Evolutionary conservation across 2,113 vertebrate genomes (phyloP), one percentile per base, ranked within the genome.

Genomic region (Oxyruncus cristatus): DNA sequence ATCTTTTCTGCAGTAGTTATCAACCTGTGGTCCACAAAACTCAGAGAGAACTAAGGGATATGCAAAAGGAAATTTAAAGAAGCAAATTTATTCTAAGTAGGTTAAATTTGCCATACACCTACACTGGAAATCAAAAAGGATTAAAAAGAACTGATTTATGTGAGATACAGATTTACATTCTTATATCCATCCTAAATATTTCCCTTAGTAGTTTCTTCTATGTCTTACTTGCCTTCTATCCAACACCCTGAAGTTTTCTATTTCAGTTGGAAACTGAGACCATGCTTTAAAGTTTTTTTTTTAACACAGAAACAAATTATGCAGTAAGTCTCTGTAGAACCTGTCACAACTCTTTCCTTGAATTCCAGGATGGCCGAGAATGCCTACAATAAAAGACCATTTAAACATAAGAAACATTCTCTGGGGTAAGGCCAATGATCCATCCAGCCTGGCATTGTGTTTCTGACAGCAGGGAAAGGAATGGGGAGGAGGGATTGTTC

Each of bases 31-130:
- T 66, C 56, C 88, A 41, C 33, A 71, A 70, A 85, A 75, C 39
- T 78, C 47, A 18, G 39, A 47, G 24, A 70, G 32, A 85, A 56
- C 18, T 62, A 59, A 71, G 28, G 21, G 26, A 41, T 49, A 61
- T 89, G 68, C 50, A 88, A 85, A 71, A 83, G 23, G 35, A 92
- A 94, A 93, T 59, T 88, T 33, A 67, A 85, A 79, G 47, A 52
- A 90, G 66, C 26, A 75, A 78, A 82, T 47, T 73, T 83, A 74
- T 32, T 71, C 33, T 50, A 85, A 85, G 78, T 72, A 75, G 74
- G 61, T 88, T 95, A 88, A 85, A 93, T 88, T 82, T 88, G 47
- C 70, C 30, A 78, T 56, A 92, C n/a, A 92, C 32, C 17, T 90
- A 75, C 66, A 67, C 32, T 55, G 47, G 66, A 78, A 95, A 87